Evolutionary conservation across 2,888 invertebrate genomes (phyloP).

Genomic region (Dynastes hyllus): DNA sequence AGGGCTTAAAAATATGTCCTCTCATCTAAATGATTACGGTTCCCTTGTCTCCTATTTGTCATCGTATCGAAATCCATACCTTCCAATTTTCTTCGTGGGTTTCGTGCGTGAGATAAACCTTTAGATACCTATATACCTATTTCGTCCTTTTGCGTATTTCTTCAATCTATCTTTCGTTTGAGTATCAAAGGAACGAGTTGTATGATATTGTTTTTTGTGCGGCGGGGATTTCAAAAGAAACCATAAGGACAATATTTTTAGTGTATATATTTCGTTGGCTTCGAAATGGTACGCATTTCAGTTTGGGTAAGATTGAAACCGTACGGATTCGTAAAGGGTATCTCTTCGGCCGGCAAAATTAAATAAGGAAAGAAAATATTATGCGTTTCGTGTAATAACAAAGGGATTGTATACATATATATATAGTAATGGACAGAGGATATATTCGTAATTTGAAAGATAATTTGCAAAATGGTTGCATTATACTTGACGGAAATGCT

Average conservation of each 20-base stretch:
- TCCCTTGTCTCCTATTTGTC: not conserved
- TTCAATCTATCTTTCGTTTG: constrained; percentile 2
- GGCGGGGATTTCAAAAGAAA: not conserved
- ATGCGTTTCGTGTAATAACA: too few relatives aligned
- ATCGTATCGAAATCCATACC: not conserved
- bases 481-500: too few relatives aligned
- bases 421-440: too few relatives aligned
- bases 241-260: not conserved
- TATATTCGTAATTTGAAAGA: too few relatives aligned
- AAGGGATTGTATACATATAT: too few relatives aligned
- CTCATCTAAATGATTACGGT: not conserved
- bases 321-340: too few relatives aligned
- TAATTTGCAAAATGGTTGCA: too few relatives aligned
- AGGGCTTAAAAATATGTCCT: constrained; percentile 5
- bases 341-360: not conserved
- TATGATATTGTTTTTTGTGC: constrained; percentile 3
- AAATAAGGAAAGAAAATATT: not conserved
- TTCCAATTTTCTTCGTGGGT: not conserved
- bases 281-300: too few relatives aligned
- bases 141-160: not conserved
- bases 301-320: too few relatives aligned
- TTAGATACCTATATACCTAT: not conserved
- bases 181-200: not conserved
- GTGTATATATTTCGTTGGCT: not conserved
- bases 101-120: not conserved